These are phyloP conservation scores for Metallyticus violacea DNA, from an alignment of 2,888 invertebrate species.

Conservation along the genomic window DNA sequence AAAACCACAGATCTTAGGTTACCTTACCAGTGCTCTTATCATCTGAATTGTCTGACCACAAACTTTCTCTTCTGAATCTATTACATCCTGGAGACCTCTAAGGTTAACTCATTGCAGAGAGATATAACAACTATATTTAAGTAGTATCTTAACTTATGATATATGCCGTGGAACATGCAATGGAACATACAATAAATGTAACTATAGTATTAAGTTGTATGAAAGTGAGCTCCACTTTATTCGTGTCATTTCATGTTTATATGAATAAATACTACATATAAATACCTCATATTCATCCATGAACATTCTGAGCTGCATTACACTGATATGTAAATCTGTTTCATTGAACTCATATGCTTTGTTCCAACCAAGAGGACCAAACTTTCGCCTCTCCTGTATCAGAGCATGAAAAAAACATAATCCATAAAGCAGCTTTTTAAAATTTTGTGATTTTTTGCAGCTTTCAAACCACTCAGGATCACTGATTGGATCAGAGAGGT, in stretches of 20 bases:
- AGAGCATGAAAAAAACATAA: conserved; percentile 94
- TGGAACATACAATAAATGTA: too few species aligned
- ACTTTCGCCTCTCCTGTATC: conserved; percentile 85
- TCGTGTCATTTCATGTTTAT: not conserved
- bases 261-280: not conserved
- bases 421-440: conserved; percentile 83
- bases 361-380: conserved; percentile 94
- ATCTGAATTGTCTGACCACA: too few species aligned
- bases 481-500: conserved; percentile 80
- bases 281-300: conserved; percentile 71
- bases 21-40: too few species aligned
- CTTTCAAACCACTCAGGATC: conserved; percentile 86
- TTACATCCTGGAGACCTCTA: too few species aligned
- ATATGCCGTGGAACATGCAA: too few species aligned
- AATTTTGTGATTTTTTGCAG: conserved; percentile 70
- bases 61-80: too few species aligned
- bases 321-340: conserved; percentile 86
- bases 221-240: too few species aligned
- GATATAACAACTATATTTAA: too few species aligned
- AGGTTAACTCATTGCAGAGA: too few species aligned
- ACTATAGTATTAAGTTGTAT: too few species aligned
- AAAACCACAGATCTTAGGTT: too few species aligned
- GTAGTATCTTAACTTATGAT: too few species aligned
- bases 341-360: conserved; percentile 95
- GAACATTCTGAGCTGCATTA: conserved; percentile 85